A percentile compares a stretch with the other conserved stretches of the same genome.
Conservation (phyloP, 2,113 vertebrate genomes). For the Tetrao urogallus region DNA sequence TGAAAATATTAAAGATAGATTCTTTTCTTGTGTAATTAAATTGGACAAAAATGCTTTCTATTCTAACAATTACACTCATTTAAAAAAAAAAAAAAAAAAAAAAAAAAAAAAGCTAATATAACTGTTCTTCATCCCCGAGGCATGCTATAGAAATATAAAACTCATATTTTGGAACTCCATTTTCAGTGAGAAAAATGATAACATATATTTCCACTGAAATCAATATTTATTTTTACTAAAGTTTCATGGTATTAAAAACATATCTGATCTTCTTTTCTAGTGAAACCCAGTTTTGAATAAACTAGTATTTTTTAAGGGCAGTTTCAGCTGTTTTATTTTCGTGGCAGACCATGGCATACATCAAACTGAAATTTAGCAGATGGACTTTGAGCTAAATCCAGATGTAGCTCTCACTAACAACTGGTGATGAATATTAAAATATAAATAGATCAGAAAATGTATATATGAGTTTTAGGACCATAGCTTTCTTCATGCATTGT, state of each 20-base stretch:
- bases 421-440: background rate
- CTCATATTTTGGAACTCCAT: slow-evolving; percentile 29
- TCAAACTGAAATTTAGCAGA: background rate
- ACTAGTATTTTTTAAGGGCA: background rate
- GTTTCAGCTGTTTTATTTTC: background rate
- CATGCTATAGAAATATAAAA: background rate
- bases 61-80: slow-evolving; percentile 16
- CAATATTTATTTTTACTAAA: background rate
- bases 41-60: slow-evolving; percentile 28
- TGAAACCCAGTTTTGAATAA: slow-evolving; percentile 26
- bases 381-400: background rate
- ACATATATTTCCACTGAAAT: background rate
- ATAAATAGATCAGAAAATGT: background rate
- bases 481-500: background rate
- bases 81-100: background rate
- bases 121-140: background rate
- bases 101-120: background rate
- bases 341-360: background rate
- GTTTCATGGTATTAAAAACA: background rate
- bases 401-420: background rate
- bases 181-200: background rate
- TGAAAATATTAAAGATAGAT: slow-evolving; percentile 34
- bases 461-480: background rate
- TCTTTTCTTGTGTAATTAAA: slow-evolving; percentile 53
- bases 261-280: background rate